Evolutionary conservation across 2,888 invertebrate species (phyloP).

Genomic region (Lasioglossum calceatum): DNA sequence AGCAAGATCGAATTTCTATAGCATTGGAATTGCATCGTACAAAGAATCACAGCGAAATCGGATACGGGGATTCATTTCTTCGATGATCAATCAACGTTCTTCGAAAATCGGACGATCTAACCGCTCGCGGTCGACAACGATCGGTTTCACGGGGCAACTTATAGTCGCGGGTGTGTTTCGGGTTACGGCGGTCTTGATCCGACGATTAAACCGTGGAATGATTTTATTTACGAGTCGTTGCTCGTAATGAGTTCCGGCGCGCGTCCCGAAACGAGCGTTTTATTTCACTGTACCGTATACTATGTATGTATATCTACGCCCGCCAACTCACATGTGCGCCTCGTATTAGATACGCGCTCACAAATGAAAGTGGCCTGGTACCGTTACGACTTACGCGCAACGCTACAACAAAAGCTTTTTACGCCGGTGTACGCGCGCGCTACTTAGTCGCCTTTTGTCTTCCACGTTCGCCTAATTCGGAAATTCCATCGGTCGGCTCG

Average conservation of each 20-base stretch:
- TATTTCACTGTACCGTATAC: conserved; percentile 43
- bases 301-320: conserved; percentile 37
- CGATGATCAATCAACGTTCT: neutral
- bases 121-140: neutral
- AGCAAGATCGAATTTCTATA: too few relatives aligned
- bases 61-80: too few relatives aligned
- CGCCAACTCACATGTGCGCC: conserved; percentile 73
- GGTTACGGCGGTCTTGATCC: neutral
- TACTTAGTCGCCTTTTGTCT: conserved; percentile 41
- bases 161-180: neutral
- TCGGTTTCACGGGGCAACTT: neutral
- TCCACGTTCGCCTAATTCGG: conserved; percentile 11
- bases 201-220: neutral
- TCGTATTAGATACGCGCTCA: conserved; percentile 75
- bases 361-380: conserved; percentile 78
- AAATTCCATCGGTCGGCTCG: neutral
- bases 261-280: conserved; percentile 38
- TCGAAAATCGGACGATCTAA: neutral
- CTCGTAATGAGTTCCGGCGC: conserved; percentile 12
- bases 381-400: conserved; percentile 71
- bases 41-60: too few relatives aligned
- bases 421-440: conserved; percentile 18
- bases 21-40: too few relatives aligned
- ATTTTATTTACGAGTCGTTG: neutral
- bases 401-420: conserved; percentile 66